Percentiles rank a stretch among this genome's conserved stretches.
Conservation (phyloP, 2,113 vertebrate species). For the Australoheros scitulus region DNA sequence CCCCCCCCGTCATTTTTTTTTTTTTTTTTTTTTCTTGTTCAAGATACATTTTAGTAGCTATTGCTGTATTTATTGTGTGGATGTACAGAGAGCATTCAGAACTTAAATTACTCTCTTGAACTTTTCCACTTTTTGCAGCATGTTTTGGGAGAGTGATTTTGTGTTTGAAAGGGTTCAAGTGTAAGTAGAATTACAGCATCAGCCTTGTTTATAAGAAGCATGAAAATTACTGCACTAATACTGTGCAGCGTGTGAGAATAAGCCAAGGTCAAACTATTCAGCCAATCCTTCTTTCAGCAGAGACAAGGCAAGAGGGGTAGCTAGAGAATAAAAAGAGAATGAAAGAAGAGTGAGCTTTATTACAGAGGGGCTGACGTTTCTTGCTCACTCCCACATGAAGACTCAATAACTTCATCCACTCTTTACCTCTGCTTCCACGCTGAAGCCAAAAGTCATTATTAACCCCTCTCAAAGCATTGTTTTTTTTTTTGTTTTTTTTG, state of each 20-base stretch:
- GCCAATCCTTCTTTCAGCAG: constrained; percentile 8
- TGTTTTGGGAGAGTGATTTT: constrained; percentile 12
- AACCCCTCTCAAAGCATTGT: neutral
- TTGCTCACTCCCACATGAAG: constrained; percentile 9
- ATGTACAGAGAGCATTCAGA: constrained; percentile 30
- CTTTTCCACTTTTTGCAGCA: constrained; percentile 27
- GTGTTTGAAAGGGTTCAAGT: constrained; percentile 32
- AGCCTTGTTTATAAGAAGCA: constrained; percentile 23
- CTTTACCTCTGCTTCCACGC: neutral
- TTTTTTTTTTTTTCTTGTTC: neutral
- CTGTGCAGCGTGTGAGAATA: constrained; percentile 14
- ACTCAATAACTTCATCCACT: constrained; percentile 1
- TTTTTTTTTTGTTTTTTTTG: neutral
- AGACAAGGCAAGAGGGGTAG: neutral
- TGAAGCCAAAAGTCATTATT: neutral
- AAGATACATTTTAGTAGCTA: constrained; percentile 27
- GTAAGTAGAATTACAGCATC: constrained; percentile 13
- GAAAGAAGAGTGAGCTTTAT: constrained; percentile 22
- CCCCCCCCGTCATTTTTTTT: no score
- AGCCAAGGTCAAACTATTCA: constrained; percentile 43
- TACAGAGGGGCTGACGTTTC: neutral
- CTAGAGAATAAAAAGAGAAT: neutral
- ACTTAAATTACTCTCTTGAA: constrained; percentile 43
- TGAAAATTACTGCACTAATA: constrained; percentile 17
- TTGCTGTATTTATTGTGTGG: constrained; percentile 45